Percentiles rank a stretch among this genome's conserved stretches.
These are phyloP conservation scores for Platalea minor DNA, from an alignment of 2,797 vertebrate species.

Conservation along the genomic window DNA sequence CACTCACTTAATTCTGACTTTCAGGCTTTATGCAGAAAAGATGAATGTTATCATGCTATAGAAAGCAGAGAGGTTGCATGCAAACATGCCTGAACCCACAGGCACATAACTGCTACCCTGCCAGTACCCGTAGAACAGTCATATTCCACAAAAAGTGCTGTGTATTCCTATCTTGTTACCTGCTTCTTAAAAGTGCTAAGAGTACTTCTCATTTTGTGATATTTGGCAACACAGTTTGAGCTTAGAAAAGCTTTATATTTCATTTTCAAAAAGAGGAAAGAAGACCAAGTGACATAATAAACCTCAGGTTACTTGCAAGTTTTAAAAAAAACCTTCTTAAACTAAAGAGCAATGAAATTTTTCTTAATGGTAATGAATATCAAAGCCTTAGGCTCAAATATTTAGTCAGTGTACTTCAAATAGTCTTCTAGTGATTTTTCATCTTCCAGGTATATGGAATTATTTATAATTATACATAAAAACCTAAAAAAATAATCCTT, in stretches of 20 bases:
- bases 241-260: background rate
- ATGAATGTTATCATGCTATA: background rate
- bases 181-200: background rate
- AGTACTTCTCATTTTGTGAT: background rate
- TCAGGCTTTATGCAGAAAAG: background rate
- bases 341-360: background rate
- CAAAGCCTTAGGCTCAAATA: background rate
- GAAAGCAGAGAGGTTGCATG: background rate
- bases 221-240: background rate
- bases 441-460: background rate
- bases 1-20: background rate
- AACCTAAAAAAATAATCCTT: accelerated
- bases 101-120: background rate
- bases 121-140: background rate
- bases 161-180: accelerated
- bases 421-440: background rate
- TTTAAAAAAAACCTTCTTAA: background rate
- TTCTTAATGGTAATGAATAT: background rate
- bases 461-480: background rate
- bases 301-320: background rate
- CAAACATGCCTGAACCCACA: background rate
- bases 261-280: background rate
- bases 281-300: background rate
- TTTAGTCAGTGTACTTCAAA: background rate
- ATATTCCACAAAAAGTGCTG: background rate